These are phyloP conservation scores for Sthenelais limicola DNA, from an alignment of 2,888 invertebrate genomes.

Conservation along the genomic window DNA sequence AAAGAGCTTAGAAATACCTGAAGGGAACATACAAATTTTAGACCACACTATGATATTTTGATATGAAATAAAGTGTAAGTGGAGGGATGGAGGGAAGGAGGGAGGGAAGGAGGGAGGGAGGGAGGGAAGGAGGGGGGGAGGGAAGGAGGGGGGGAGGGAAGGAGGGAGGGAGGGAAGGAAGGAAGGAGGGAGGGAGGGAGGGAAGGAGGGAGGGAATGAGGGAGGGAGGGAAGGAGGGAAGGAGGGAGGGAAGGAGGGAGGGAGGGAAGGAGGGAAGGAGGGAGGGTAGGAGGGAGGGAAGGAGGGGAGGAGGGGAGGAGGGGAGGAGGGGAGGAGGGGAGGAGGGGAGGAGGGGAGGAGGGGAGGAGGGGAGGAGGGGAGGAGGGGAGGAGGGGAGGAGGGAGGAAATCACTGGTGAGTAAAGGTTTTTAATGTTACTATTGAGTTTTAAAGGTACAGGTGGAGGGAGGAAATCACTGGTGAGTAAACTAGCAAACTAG, in stretches of 20 bases:
- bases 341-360: not conserved
- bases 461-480: not conserved
- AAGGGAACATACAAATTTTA: too few species aligned
- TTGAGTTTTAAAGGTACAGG: too few species aligned
- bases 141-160: constrained; percentile 19
- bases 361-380: not conserved
- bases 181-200: constrained; percentile 16
- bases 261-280: not conserved
- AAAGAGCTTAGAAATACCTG: too few species aligned
- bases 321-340: constrained; percentile 9
- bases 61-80: not conserved
- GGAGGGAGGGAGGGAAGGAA: not conserved
- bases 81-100: constrained; percentile 14
- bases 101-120: constrained; percentile 8
- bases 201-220: not conserved
- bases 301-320: constrained; percentile 2
- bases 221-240: constrained; percentile 17
- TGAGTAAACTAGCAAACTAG: not conserved
- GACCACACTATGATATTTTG: too few species aligned
- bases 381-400: not conserved
- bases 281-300: not conserved
- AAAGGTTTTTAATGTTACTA: too few species aligned
- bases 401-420: too few species aligned
- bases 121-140: not conserved
- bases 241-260: not conserved